These are phyloP conservation scores for Xiphophorus birchmanni DNA, from an alignment of 2,797 vertebrate genomes.

Conservation along the genomic window DNA sequence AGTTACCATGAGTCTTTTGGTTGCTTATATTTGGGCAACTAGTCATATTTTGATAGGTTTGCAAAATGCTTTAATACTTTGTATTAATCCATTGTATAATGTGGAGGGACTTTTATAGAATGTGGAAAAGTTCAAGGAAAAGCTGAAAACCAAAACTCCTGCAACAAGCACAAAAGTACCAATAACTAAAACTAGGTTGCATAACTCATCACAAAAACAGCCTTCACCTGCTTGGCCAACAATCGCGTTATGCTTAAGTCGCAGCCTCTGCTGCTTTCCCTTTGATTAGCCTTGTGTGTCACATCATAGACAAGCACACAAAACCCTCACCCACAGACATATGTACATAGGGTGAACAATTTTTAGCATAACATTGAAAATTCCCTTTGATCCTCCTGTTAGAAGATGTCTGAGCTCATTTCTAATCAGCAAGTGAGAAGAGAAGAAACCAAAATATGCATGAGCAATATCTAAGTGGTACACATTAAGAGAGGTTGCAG, in stretches of 20 bases:
- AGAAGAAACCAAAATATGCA: slow-evolving; percentile 42
- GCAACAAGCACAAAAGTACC: no score
- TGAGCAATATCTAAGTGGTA: slow-evolving; percentile 43
- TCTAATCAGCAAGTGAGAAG: slow-evolving; percentile 62
- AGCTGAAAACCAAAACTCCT: not conserved
- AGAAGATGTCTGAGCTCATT: slow-evolving; percentile 62
- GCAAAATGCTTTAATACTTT: not conserved
- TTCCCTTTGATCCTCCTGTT: slow-evolving; percentile 72
- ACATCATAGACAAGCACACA: slow-evolving; percentile 33
- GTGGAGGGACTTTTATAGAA: not conserved
- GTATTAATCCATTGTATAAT: not conserved
- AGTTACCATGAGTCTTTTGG: not conserved
- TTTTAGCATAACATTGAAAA: slow-evolving; percentile 69
- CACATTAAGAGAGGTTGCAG: slow-evolving; percentile 46
- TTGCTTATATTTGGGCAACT: not conserved
- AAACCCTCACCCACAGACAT: slow-evolving; percentile 32
- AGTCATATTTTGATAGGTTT: not conserved
- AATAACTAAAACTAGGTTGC: slow-evolving; percentile 2
- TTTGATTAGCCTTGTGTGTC: slow-evolving; percentile 50
- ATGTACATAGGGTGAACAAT: slow-evolving; percentile 42
- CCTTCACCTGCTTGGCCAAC: slow-evolving; percentile 17
- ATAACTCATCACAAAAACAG: not conserved
- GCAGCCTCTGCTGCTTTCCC: slow-evolving; percentile 18
- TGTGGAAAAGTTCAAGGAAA: not conserved
- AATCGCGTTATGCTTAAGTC: slow-evolving; percentile 28